Conservation (phyloP, 2,797 vertebrate species). For the Perdix hodgsoniae region DNA sequence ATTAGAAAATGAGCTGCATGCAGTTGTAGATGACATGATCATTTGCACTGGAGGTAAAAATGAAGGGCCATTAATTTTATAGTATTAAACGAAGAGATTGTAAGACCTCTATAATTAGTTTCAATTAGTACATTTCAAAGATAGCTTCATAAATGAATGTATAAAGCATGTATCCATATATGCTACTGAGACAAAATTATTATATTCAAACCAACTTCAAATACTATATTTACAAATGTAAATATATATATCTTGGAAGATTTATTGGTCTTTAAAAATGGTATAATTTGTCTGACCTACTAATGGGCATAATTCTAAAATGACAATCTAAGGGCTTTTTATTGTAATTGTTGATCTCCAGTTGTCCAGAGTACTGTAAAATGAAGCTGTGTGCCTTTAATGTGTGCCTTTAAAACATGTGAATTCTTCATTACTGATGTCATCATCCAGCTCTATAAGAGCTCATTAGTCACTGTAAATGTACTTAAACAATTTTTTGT, state of each 20-base stretch:
- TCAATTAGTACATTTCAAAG: conserved; percentile 74
- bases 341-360: background rate
- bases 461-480: background rate
- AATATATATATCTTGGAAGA: background rate
- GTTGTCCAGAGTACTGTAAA: background rate
- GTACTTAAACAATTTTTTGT: background rate
- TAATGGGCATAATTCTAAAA: background rate
- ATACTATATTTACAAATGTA: background rate
- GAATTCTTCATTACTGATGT: background rate
- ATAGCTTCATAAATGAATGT: conserved; percentile 52
- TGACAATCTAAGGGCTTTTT: background rate
- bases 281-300: background rate
- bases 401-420: background rate
- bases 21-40: conserved; percentile 66
- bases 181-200: background rate
- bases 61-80: conserved; percentile 81
- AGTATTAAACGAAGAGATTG: conserved; percentile 76
- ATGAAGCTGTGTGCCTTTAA: background rate
- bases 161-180: background rate
- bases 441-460: background rate
- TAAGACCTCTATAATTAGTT: conserved; percentile 77
- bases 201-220: background rate
- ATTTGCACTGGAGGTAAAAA: conserved; percentile 78
- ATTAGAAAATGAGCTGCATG: conserved; percentile 55
- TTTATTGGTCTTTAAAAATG: background rate